These are phyloP conservation scores for Ochotona princeps DNA, from an alignment of 2,113 vertebrate genomes.

Conservation along the genomic window DNA sequence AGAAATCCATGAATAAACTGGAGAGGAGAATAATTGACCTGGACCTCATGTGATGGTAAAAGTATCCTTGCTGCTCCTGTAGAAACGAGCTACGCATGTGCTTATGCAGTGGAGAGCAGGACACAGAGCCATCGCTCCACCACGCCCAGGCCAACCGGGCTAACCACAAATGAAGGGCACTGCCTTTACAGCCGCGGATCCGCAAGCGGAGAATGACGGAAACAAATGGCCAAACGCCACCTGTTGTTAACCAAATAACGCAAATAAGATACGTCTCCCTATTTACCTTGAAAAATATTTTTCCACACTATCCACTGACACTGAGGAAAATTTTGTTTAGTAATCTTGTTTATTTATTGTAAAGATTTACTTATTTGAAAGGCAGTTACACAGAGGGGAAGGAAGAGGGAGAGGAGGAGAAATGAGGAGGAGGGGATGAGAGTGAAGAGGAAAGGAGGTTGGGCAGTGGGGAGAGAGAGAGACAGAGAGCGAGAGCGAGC, in stretches of 20 bases:
- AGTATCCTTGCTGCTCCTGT: neutral
- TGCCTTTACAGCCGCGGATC: neutral
- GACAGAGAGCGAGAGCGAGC: no score
- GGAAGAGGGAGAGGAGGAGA: no score
- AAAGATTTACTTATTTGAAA: no score
- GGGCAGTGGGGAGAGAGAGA: no score
- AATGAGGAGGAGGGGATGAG: no score
- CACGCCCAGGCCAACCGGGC: neutral
- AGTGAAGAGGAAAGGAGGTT: no score
- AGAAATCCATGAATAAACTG: slow-evolving; percentile 29
- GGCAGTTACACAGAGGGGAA: no score
- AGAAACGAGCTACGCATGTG: neutral
- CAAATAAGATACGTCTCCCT: neutral
- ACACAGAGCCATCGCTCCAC: neutral
- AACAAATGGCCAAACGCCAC: slow-evolving; percentile 32
- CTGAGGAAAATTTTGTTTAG: slow-evolving; percentile 38
- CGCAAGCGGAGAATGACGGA: neutral
- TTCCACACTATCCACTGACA: neutral
- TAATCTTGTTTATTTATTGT: neutral
- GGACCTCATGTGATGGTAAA: neutral
- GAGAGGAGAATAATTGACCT: neutral
- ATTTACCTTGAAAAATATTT: slow-evolving; percentile 42
- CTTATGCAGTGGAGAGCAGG: neutral
- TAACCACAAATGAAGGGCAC: neutral
- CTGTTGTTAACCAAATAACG: slow-evolving; percentile 44